phyloP scores from a whole-genome alignment of 2,797 vertebrate species.

The Gobionotothen gibberifrons region DNA sequence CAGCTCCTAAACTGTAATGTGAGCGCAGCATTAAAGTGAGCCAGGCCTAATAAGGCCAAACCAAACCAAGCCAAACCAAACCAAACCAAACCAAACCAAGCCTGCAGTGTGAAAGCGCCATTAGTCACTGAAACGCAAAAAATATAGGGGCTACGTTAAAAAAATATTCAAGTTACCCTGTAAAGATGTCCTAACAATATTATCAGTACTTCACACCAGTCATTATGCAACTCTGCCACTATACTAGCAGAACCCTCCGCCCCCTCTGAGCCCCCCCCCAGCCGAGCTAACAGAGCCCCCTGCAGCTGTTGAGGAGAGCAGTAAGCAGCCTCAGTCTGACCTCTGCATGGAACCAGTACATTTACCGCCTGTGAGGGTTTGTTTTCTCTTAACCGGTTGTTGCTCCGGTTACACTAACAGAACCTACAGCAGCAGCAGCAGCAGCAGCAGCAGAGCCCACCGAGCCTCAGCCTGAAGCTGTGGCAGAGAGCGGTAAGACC shows the following conservation, averaged over 20 bases:
- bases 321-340: constrained; percentile 55
- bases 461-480: constrained; percentile 49
- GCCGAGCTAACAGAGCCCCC: constrained; percentile 45
- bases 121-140: too few relatives aligned
- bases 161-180: too few relatives aligned
- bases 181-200: constrained; percentile 3
- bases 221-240: constrained; percentile 36
- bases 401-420: constrained; percentile 50
- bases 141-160: too few relatives aligned
- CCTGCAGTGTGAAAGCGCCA: too few relatives aligned
- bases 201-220: background rate
- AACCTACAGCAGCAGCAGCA: constrained; percentile 56
- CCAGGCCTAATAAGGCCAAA: too few relatives aligned
- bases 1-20: too few relatives aligned
- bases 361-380: constrained; percentile 5
- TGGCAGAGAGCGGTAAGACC: constrained; percentile 68
- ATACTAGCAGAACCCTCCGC: constrained; percentile 46
- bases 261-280: constrained; percentile 34
- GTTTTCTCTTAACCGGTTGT: constrained; percentile 31
- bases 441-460: constrained; percentile 54
- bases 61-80: too few relatives aligned
- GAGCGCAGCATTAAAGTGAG: too few relatives aligned
- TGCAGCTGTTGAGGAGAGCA: constrained; percentile 59
- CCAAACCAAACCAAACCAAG: too few relatives aligned
- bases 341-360: constrained; percentile 27